These are phyloP conservation scores for Mechanitis mazaeus DNA, from an alignment of 2,888 invertebrate species.

Conservation along the genomic window DNA sequence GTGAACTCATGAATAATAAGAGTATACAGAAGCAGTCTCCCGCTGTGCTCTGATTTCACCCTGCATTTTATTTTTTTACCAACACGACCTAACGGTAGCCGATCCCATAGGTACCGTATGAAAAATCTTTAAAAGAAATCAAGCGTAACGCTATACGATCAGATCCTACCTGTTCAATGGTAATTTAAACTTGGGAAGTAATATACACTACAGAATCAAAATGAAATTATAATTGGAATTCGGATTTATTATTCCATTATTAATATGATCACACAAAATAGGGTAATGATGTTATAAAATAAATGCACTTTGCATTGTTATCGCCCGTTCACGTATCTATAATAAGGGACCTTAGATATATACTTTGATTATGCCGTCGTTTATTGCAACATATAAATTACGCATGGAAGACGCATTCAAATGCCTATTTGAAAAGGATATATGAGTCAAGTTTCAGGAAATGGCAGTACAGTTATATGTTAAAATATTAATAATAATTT, in stretches of 20 bases:
- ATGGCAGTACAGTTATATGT: conserved; percentile 21
- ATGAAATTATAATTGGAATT: neutral
- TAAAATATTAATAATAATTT: conserved; percentile 12
- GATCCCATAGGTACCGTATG: conserved; percentile 47
- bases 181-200: conserved; percentile 23
- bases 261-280: no score
- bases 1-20: conserved; percentile 11
- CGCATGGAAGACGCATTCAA: conserved; percentile 17
- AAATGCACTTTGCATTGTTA: no score
- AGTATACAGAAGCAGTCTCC: conserved; percentile 10
- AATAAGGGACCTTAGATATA: neutral
- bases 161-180: conserved; percentile 35
- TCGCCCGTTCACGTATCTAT: neutral
- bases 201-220: conserved; percentile 1
- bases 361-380: neutral
- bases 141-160: conserved; percentile 20
- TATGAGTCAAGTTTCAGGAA: conserved; percentile 25
- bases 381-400: conserved; percentile 19
- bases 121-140: conserved; percentile 31
- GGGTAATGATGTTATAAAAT: no score
- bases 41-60: conserved; percentile 53
- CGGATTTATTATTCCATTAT: neutral
- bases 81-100: conserved; percentile 61
- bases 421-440: conserved; percentile 23
- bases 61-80: conserved; percentile 56